Base-by-base conservation (phyloP, 2,888 invertebrate genomes). In the Dioctria rufipes region DNA sequence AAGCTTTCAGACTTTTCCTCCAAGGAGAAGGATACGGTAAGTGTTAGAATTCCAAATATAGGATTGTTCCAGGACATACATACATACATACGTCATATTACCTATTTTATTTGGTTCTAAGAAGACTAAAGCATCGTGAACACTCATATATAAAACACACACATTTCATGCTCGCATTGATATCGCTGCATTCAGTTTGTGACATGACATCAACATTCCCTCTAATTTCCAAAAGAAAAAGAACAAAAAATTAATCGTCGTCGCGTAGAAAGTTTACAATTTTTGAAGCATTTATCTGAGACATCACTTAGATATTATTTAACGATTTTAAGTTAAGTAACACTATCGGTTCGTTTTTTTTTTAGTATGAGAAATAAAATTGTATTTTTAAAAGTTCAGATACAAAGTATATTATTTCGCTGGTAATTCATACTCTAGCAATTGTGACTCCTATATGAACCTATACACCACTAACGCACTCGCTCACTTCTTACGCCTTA, bases 21-120 rank as follows among this genome's bases (percentile, higher is more conserved):
- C 99, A 99, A 90, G 99, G 99, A 86, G 96, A 97, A 91, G 98
- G 99, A 89, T 98, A 97, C 91, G 96, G 98, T 98, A 95, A 95
- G 97, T 94, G 91, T 91, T 90, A 86, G 87, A 87, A 84, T 85
- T 85, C 46, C 37, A 25, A 71, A 8, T 71, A 66, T 61, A 63
- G 54, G 77, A 46, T 63, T 49, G 51, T 63, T 49, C 51, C 51
- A 77, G 61, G 42, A 80, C 9, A 63, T 58, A 73, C 49, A 75
- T 25, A 25, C 25, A 25, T 25, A 25, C 25, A 25, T 25, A 25
- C 25, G 25, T 25, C 25, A 25, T 25, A 25, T 25, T 25, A 77
- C 63, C 37, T 77, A 54, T 80, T 79, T 79, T 69, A 49, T 69
- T 79, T 73, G 60, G 60, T 73, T 73, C 42, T 60, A 73, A 73